Base-by-base conservation (phyloP, 2,797 vertebrate species). In the Arremon aurantiirostris region DNA sequence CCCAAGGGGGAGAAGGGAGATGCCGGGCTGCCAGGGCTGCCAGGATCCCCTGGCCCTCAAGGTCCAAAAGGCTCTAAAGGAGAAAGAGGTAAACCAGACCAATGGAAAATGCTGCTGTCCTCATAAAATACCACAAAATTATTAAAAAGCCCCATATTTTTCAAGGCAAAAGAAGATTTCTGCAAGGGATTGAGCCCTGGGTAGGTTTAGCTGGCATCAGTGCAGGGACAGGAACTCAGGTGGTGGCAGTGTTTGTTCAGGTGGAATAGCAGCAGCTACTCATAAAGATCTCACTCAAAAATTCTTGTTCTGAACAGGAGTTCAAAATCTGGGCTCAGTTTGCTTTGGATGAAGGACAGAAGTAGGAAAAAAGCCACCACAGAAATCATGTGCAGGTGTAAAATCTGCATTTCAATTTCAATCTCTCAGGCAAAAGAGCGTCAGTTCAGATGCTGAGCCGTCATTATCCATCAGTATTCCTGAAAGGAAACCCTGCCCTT, bases 1-100 rank as follows among this genome's bases (percentile, higher is more conserved):
- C 86, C 97, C 65, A 98, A 97, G 75, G 99, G 99, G 89, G 98
- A 98, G 24, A 97, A 96, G 69, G 99, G 99, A 46, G 97, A 98
- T 28, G 84, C 94, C 49, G 99, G 99, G 84, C 92, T 95, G 63
- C 96, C 97, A 89, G 99, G 99, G 69, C 93, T 96, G 93, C 97
- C 97, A 6, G 99, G 99, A 97, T 52, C 86, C 22, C 72, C 82
- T 42, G 98, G 97, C 34, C 95, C 92, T 24, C 96, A 92, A 82
- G 98, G 98, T 32, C 72, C 91, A 35, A 97, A 97, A 96, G 98
- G 98, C 57, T 97, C 97, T 68, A 98, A 98, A 98, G 98, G 98
- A 96, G 98, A 98, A 63, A 98, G 97, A 89, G 98, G 98, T 98
- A 96, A 89, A 93, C 16, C 39, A 76, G 28, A 35, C 4, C 35